phyloP scores from a whole-genome alignment of 2,888 invertebrate genomes.

The Mamestra brassicae region DNA sequence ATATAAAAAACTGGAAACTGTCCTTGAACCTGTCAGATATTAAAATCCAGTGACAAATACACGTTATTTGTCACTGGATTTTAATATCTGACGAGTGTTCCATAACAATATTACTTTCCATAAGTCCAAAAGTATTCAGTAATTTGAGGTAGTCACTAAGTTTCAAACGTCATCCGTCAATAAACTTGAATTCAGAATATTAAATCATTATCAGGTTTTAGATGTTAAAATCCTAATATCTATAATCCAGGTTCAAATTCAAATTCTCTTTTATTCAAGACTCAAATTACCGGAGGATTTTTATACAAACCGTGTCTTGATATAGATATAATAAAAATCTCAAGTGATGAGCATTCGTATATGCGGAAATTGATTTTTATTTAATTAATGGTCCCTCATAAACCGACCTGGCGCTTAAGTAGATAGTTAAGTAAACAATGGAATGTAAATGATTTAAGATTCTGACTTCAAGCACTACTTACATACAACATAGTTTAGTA shows the following conservation, averaged over 20 bases:
- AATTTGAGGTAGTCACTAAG: not conserved
- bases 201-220: slow-evolving; percentile 7
- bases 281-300: not conserved
- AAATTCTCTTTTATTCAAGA: not conserved
- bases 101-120: too few species aligned
- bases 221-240: not conserved
- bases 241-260: not conserved
- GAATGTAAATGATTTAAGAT: slow-evolving; percentile 8
- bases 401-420: not conserved
- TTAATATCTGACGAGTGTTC: too few species aligned
- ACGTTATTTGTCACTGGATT: too few species aligned
- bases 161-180: not conserved
- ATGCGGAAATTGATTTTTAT: not conserved
- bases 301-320: too few species aligned
- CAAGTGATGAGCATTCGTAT: not conserved
- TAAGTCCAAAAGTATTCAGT: too few species aligned
- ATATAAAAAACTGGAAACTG: slow-evolving; percentile 6
- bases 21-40: too few species aligned
- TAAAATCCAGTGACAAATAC: too few species aligned
- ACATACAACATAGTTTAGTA: slow-evolving; percentile 12
- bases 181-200: slow-evolving; percentile 22
- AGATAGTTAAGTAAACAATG: not conserved
- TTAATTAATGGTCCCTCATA: not conserved
- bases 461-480: slow-evolving; percentile 1
- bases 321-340: too few species aligned